phyloP scores from a whole-genome alignment of 2,888 invertebrate species.

The Heliconius erato region DNA sequence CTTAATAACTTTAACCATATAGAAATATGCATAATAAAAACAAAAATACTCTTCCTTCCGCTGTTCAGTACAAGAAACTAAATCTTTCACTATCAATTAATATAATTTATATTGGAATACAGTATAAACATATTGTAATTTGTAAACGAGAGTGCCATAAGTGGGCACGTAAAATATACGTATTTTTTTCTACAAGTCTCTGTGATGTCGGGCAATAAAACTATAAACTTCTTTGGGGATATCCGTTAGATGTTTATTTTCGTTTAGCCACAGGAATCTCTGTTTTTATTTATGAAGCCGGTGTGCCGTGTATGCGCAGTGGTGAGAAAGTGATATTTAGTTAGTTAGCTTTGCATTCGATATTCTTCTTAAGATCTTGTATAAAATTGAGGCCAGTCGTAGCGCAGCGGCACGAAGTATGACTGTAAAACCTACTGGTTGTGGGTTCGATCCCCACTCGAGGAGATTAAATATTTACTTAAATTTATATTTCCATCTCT shows the following conservation, averaged over 20 bases:
- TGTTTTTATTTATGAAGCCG: constrained; percentile 48
- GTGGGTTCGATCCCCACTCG: too few relatives aligned
- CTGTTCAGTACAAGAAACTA: not conserved
- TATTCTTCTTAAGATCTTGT: too few relatives aligned
- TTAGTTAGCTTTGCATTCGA: too few relatives aligned
- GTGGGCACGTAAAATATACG: constrained; percentile 52
- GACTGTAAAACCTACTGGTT: too few relatives aligned
- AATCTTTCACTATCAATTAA: constrained; percentile 34
- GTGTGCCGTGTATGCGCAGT: constrained; percentile 22
- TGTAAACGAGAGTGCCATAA: constrained; percentile 45
- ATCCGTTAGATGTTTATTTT: constrained; percentile 60
- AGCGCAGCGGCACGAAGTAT: too few relatives aligned
- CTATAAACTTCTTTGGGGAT: constrained; percentile 54
- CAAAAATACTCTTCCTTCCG: not conserved
- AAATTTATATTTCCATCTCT: too few relatives aligned
- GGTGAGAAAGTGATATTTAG: not conserved
- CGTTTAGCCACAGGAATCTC: constrained; percentile 52
- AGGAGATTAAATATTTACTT: too few relatives aligned
- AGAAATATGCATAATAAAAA: not conserved
- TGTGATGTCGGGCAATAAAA: constrained; percentile 57
- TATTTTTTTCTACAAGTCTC: constrained; percentile 49
- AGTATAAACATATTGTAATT: constrained; percentile 44
- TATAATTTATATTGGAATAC: constrained; percentile 36
- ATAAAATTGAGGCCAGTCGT: too few relatives aligned
- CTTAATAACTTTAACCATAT: not conserved